phyloP scores from a whole-genome alignment of 2,888 invertebrate species.

The Drosophila eohydei region DNA sequence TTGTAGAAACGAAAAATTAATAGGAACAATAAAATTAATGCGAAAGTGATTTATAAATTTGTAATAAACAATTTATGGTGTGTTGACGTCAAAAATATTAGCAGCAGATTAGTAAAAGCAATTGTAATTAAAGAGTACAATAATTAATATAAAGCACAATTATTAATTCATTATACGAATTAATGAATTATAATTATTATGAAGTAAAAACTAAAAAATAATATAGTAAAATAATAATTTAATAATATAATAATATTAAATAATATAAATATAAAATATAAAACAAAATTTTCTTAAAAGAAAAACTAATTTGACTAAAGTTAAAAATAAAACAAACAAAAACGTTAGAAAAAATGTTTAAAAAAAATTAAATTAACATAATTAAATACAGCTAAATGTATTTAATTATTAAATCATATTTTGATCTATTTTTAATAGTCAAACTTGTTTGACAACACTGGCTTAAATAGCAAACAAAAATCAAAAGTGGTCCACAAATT shows the following conservation, averaged over 20 bases:
- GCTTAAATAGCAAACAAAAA: neutral
- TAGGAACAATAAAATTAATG: slow-evolving; percentile 13
- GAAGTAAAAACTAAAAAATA: neutral
- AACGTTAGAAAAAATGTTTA: neutral
- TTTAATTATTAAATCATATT: slow-evolving; percentile 4
- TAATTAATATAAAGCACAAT: neutral
- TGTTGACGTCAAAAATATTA: neutral
- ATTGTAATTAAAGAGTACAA: neutral
- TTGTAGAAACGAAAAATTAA: neutral
- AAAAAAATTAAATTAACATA: slow-evolving; percentile 3
- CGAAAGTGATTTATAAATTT: slow-evolving; percentile 2
- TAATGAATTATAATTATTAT: neutral
- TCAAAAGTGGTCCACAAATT: slow-evolving; percentile 3
- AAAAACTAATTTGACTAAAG: neutral
- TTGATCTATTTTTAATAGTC: neutral
- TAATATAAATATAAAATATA: neutral
- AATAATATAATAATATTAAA: neutral
- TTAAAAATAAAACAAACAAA: neutral
- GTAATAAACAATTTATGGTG: neutral
- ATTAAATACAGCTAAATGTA: slow-evolving; percentile 4
- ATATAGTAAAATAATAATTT: neutral
- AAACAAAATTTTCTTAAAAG: neutral
- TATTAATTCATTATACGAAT: neutral
- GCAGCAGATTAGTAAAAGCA: neutral
- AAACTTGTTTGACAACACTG: slow-evolving; percentile 2